phyloP scores from a whole-genome alignment of 2,888 invertebrate genomes.

The Mythimna vitellina region DNA sequence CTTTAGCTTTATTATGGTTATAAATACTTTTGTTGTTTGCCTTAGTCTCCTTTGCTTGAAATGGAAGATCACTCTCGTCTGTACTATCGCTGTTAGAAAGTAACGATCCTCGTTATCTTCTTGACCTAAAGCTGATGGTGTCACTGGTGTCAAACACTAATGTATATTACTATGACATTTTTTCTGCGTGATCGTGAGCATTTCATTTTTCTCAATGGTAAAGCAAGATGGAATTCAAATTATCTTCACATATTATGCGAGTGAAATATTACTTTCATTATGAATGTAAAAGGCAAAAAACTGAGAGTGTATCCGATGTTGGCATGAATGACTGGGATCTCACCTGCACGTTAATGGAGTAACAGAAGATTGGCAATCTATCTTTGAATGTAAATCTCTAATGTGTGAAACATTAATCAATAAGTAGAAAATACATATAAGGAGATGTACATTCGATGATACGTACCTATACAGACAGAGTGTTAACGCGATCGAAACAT shows the following conservation, averaged over 20 bases:
- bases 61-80: neutral
- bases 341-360: conserved; percentile 1
- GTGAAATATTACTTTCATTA: conserved; percentile 11
- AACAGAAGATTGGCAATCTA: conserved; percentile 10
- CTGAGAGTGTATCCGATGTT: conserved; percentile 28
- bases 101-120: neutral
- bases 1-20: conserved; percentile 2
- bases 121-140: conserved; percentile 14
- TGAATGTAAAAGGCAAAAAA: conserved; percentile 23
- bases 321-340: conserved; percentile 19
- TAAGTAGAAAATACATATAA: neutral
- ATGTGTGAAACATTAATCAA: conserved; percentile 2
- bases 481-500: too few relatives aligned
- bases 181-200: neutral
- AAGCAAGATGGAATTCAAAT: conserved; percentile 2
- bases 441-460: neutral
- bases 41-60: neutral
- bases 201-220: conserved; percentile 12
- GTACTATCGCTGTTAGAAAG: neutral
- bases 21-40: neutral
- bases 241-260: conserved; percentile 3
- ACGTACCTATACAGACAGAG: too few relatives aligned
- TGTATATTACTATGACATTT: conserved; percentile 7
- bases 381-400: conserved; percentile 9
- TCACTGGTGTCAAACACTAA: conserved; percentile 3